Conservation (phyloP, 2,888 invertebrate species). For the Leptinotarsa peninsularis region DNA sequence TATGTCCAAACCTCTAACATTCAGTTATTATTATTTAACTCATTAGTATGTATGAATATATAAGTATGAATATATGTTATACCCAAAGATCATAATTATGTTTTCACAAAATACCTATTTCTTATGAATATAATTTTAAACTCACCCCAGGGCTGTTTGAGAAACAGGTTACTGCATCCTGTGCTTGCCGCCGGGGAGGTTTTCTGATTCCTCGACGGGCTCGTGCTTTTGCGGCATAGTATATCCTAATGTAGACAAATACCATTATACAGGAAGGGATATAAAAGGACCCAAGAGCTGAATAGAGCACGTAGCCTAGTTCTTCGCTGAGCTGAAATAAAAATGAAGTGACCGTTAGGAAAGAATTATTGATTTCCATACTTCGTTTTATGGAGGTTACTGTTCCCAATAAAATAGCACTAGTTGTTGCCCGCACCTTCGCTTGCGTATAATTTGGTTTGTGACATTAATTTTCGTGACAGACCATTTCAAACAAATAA, state of each 20-base stretch:
- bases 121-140: neutral
- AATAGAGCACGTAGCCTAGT: slow-evolving; percentile 97
- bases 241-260: slow-evolving; percentile 98
- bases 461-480: too few relatives aligned
- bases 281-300: slow-evolving; percentile 98
- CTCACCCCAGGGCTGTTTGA: slow-evolving; percentile 57
- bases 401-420: too few relatives aligned
- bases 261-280: slow-evolving; percentile 99
- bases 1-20: neutral
- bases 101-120: neutral
- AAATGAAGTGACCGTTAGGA: slow-evolving; percentile 39
- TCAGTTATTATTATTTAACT: neutral
- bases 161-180: slow-evolving; percentile 66
- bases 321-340: slow-evolving; percentile 90
- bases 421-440: too few relatives aligned
- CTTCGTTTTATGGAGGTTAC: neutral
- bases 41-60: too few relatives aligned
- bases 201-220: slow-evolving; percentile 90
- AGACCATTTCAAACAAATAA: slow-evolving; percentile 60
- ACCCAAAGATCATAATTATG: too few relatives aligned
- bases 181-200: slow-evolving; percentile 74
- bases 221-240: slow-evolving; percentile 93
- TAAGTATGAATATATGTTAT: too few relatives aligned
- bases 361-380: neutral
- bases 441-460: too few relatives aligned